Conservation (phyloP, 2,888 invertebrate species). For the Exocentrus adspersus region DNA sequence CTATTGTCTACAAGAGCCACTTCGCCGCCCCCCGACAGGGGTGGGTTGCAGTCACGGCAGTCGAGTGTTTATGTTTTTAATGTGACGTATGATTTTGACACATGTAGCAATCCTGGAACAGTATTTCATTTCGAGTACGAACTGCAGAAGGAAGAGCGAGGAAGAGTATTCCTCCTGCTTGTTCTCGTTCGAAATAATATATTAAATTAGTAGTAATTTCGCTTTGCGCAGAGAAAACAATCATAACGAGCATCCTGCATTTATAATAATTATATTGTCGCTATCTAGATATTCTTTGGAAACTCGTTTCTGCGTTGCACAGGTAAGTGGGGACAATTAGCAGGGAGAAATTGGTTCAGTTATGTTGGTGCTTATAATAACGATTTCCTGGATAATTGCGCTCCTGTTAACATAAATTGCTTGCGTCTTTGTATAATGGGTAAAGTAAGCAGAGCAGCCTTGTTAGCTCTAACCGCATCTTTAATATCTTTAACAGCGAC, state of each 20-base stretch:
- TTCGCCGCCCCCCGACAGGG: conserved; percentile 45
- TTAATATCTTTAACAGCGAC: conserved; percentile 10
- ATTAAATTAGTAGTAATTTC: neutral
- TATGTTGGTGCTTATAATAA: conserved; percentile 22
- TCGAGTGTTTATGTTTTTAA: conserved; percentile 59
- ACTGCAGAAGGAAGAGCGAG: neutral
- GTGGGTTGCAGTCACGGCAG: conserved; percentile 33
- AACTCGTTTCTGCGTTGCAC: conserved; percentile 15
- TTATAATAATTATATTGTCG: conserved; percentile 2
- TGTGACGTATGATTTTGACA: conserved; percentile 61
- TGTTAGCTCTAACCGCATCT: conserved; percentile 28
- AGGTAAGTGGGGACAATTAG: conserved; percentile 18
- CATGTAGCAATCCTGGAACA: conserved; percentile 47
- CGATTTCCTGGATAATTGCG: conserved; percentile 29
- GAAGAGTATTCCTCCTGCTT: too few relatives aligned
- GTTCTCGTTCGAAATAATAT: too few relatives aligned
- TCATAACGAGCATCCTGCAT: conserved; percentile 10
- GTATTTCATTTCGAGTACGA: conserved; percentile 17
- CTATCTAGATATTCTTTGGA: conserved; percentile 5
- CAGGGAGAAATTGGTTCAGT: conserved; percentile 18
- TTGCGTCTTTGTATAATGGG: conserved; percentile 36
- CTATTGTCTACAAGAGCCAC: conserved; percentile 56
- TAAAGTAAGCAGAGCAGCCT: conserved; percentile 24
- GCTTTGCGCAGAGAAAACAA: conserved; percentile 2
- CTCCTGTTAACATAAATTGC: conserved; percentile 38